Base-by-base conservation (phyloP, 1,140 invertebrate species). In the Sycobia sp. region DNA sequence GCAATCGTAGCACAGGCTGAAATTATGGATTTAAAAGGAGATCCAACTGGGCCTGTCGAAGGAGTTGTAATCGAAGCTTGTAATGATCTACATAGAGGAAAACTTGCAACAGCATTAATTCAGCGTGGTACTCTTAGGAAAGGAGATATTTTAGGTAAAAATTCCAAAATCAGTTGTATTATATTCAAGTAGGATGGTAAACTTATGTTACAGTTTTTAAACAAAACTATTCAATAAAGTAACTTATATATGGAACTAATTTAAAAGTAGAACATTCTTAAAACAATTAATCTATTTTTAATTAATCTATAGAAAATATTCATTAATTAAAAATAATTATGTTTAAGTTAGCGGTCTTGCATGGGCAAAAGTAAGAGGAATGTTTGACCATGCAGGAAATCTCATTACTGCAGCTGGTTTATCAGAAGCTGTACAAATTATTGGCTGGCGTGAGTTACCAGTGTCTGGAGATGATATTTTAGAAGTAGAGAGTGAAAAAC, bases 61-160 rank as follows among this genome's bases (percentile, higher is more conserved):
- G 97, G 91, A 1, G 87, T 91, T 10, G 88, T 98, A 0, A 86
- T 99, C 16, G 97, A 99, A 82, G 90, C 94, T 1, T 88, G 85
- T 58, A 83, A 88, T 8, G 89, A 97, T 80, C 77, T 84, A 14
- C 80, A 84, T 18, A 84, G 88, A 75, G 93, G 95, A 27, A 96
- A 96, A 79, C 82, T 96, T 25, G 91, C 91, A 1, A 97, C 95
- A 9, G 86, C 91, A 43, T 83, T 99, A 49, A 88, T 99, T 23
- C 90, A 96, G 69, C 85, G 95, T 62, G 97, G 97, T 9, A 96
- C 91, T 0, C 75, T 99, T 14, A 89, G 88, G 47, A 90, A 89
- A 75, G 94, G 95, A 7, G 82, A 85, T 51, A 78, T 93, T 56
- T 76, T 99, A 62, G 78, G 79, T 80, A 74, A 71, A 18, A 23